Evolutionary conservation across 2,888 invertebrate genomes (phyloP).

Genomic region (Limnephilus marmoratus): DNA sequence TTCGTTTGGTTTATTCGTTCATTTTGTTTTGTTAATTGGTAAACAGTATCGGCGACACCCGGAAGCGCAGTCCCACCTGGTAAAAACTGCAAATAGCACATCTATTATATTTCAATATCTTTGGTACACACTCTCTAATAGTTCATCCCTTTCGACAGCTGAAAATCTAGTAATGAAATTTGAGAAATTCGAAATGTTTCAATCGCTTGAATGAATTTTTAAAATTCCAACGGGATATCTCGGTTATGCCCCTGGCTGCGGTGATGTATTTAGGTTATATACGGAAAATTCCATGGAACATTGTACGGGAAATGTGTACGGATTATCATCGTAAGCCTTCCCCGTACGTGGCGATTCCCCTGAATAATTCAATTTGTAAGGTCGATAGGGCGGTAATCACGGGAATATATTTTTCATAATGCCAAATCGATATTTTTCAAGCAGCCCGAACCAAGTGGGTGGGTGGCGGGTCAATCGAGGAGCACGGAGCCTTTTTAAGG

Average conservation of each 20-base stretch:
- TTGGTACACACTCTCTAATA: no score
- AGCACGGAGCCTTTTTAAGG: background rate
- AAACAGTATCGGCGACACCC: no score
- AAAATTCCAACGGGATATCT: background rate
- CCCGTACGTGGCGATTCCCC: constrained; percentile 23
- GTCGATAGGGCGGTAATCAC: constrained; percentile 9
- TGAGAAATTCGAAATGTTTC: background rate
- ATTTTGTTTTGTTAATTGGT: no score
- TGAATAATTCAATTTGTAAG: constrained; percentile 42
- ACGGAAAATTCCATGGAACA: background rate
- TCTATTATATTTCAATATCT: no score
- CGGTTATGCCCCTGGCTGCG: background rate
- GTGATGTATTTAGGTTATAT: background rate
- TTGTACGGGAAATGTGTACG: background rate
- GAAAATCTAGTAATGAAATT: background rate
- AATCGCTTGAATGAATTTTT: background rate
- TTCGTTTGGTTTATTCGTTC: no score
- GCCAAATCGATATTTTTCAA: constrained; percentile 40
- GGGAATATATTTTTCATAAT: constrained; percentile 23
- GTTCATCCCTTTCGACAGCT: background rate
- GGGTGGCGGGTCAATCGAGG: constrained; percentile 10
- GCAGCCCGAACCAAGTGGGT: background rate
- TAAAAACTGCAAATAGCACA: no score
- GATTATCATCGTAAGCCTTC: constrained; percentile 14
- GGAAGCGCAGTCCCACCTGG: no score